Evolutionary conservation across 2,888 invertebrate species (phyloP).

Genomic region (Philhelius pedissequus): DNA sequence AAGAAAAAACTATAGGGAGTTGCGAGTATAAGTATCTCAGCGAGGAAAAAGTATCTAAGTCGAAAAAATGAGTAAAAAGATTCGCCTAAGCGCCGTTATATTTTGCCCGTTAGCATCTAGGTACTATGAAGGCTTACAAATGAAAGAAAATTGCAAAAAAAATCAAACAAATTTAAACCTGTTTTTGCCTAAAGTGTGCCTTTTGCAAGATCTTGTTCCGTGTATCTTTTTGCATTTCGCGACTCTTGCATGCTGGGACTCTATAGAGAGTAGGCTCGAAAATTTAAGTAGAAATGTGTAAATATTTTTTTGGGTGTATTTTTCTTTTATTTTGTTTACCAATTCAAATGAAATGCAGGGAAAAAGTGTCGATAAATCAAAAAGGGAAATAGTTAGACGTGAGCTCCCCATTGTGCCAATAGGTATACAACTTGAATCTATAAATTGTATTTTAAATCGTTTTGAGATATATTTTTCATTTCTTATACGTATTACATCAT

Average conservation of each 20-base stretch:
- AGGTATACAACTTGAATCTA: neutral
- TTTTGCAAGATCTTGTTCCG: conserved; percentile 39
- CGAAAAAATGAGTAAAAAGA: conserved; percentile 5
- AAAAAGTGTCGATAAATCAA: conserved; percentile 29
- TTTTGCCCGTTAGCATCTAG: conserved; percentile 17
- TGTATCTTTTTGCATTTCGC: neutral
- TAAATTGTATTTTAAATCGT: neutral
- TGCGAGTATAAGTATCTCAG: neutral
- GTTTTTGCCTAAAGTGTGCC: conserved; percentile 51
- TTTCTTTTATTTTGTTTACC: conserved; percentile 40
- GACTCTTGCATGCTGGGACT: neutral
- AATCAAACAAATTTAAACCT: conserved; percentile 28
- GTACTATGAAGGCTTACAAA: conserved; percentile 10
- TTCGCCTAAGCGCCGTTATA: conserved; percentile 46
- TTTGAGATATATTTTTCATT: neutral
- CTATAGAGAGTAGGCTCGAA: neutral
- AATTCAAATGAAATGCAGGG: conserved; percentile 23
- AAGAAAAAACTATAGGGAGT: no score
- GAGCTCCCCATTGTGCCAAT: neutral
- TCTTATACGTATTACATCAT: conserved; percentile 26
- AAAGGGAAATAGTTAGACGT: conserved; percentile 1
- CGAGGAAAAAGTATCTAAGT: conserved; percentile 28
- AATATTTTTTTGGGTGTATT: neutral
- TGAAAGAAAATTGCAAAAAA: neutral
- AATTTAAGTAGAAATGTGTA: conserved; percentile 20